phyloP scores from a whole-genome alignment of 2,888 invertebrate species.

The Trichogramma dendrolimi region DNA sequence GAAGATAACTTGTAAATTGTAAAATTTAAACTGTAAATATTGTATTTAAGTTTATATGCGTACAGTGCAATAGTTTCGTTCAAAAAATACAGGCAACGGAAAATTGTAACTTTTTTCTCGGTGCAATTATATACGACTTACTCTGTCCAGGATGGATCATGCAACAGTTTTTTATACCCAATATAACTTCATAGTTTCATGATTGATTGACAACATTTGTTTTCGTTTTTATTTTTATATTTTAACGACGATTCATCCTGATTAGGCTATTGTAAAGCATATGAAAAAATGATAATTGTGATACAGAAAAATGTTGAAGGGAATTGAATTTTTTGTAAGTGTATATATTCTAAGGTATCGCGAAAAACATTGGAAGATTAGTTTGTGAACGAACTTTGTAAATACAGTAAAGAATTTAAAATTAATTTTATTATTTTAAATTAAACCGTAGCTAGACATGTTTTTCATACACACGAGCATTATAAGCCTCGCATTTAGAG shows the following conservation, averaged over 20 bases:
- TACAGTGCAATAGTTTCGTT: constrained; percentile 12
- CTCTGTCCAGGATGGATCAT: constrained; percentile 11
- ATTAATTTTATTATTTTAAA: constrained; percentile 19
- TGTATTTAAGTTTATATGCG: constrained; percentile 4
- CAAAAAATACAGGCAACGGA: neutral
- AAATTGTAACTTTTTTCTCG: neutral
- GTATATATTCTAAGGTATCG: too few species aligned
- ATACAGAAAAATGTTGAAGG: constrained; percentile 18
- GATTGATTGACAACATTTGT: neutral
- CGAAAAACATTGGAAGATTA: too few species aligned
- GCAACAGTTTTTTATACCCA: neutral
- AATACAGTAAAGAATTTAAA: neutral
- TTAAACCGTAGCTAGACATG: constrained; percentile 19
- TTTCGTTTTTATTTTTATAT: neutral
- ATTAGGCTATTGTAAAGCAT: neutral
- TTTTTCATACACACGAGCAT: constrained; percentile 30
- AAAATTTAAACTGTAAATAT: neutral
- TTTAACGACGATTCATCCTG: constrained; percentile 15
- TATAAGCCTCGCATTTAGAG: constrained; percentile 36
- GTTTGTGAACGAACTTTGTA: too few species aligned
- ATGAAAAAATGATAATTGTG: constrained; percentile 18
- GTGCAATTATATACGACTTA: constrained; percentile 10
- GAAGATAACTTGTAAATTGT: neutral
- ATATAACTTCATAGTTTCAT: neutral
- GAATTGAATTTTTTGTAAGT: too few species aligned